Evolutionary conservation across 2,113 vertebrate species (phyloP).

Genomic region (Egretta garzetta): DNA sequence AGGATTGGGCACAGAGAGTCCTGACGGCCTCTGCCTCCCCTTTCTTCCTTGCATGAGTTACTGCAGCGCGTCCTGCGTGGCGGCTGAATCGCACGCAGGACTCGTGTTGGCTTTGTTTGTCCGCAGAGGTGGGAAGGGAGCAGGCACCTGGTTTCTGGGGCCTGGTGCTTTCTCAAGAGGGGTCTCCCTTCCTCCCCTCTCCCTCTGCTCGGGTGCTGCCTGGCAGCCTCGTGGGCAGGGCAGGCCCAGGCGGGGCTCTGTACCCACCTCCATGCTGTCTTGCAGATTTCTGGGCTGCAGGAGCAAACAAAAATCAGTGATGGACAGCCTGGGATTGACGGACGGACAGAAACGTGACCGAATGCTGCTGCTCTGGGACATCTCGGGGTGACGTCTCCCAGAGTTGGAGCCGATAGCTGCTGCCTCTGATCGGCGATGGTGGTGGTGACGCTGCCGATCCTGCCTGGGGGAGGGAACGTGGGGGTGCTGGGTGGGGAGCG

Average conservation of each 20-base stretch:
- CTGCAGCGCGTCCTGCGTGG: background rate
- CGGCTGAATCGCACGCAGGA: fast-evolving
- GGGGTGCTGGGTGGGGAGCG: background rate
- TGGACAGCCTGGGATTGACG: background rate
- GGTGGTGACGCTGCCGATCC: background rate
- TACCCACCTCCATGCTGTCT: background rate
- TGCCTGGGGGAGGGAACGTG: background rate
- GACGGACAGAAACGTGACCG: background rate
- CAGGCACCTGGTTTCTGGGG: background rate
- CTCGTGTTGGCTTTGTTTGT: fast-evolving
- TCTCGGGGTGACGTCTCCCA: fast-evolving
- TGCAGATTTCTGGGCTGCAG: slow-evolving; percentile 67
- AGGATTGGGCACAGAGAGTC: background rate
- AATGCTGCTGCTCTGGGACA: background rate
- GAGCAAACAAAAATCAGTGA: slow-evolving; percentile 47
- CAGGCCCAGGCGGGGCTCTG: background rate
- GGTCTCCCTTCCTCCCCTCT: background rate
- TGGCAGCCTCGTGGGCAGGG: background rate
- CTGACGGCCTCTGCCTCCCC: background rate
- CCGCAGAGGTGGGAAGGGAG: background rate
- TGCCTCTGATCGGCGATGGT: background rate
- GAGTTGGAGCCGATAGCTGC: background rate
- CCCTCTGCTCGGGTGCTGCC: background rate
- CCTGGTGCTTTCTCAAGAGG: background rate
- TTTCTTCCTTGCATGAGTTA: background rate